phyloP scores from a whole-genome alignment of 2,888 invertebrate genomes.

The Dasypolia templi region DNA sequence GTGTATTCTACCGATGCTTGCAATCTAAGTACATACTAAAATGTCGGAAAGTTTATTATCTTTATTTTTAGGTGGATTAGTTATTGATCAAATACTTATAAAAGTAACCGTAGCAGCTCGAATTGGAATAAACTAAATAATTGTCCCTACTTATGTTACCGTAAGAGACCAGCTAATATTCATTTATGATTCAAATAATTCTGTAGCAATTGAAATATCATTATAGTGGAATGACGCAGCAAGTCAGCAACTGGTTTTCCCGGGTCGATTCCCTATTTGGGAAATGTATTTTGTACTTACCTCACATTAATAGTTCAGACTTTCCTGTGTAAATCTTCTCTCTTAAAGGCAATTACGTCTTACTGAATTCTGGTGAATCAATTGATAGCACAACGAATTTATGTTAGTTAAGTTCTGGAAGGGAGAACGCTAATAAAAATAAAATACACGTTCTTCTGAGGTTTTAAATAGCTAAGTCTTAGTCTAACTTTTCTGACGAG shows the following conservation, averaged over 20 bases:
- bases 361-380: conserved; percentile 1
- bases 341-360: not conserved
- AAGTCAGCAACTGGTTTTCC: conserved; percentile 6
- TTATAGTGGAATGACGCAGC: conserved; percentile 19
- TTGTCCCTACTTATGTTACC: conserved; percentile 4
- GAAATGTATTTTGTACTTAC: conserved; percentile 4
- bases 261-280: not conserved
- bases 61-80: not conserved
- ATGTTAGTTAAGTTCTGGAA: too few relatives aligned
- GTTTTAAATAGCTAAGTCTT: too few relatives aligned
- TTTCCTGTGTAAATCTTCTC: conserved; percentile 21
- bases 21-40: not conserved
- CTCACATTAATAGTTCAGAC: not conserved
- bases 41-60: not conserved
- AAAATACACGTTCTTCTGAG: not conserved
- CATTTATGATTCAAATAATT: conserved; percentile 16
- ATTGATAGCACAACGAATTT: conserved; percentile 9
- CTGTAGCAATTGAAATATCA: conserved; percentile 7
- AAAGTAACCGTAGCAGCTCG: not conserved
- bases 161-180: not conserved
- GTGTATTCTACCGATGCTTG: not conserved
- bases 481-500: too few relatives aligned
- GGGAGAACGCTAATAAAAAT: not conserved
- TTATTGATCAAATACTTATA: not conserved
- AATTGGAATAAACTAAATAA: conserved; percentile 1